phyloP scores from a whole-genome alignment of 1,140 invertebrate genomes.

The Battus philenor region DNA sequence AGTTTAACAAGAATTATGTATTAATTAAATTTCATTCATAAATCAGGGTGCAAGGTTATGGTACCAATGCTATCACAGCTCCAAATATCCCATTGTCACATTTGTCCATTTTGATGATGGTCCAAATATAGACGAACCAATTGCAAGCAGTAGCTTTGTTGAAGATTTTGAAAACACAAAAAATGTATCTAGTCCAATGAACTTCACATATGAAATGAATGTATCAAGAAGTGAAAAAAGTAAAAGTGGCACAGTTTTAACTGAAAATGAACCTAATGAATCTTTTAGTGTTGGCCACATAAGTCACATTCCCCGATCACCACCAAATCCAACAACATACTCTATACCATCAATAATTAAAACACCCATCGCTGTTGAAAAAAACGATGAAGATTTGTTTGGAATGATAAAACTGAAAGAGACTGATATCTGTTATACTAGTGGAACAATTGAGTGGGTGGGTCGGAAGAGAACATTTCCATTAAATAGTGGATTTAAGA shows the following conservation, averaged over 20 bases:
- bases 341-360: conserved; percentile 47
- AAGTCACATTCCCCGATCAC: conserved; percentile 56
- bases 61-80: conserved; percentile 61
- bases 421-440: conserved; percentile 65
- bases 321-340: conserved; percentile 48
- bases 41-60: conserved; percentile 55
- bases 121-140: conserved; percentile 30
- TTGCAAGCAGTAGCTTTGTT: conserved; percentile 45
- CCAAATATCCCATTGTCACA: conserved; percentile 51
- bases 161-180: conserved; percentile 29
- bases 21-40: conserved; percentile 31
- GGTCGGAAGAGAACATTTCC: conserved; percentile 62
- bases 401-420: conserved; percentile 62
- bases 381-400: conserved; percentile 41
- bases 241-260: conserved; percentile 3
- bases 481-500: conserved; percentile 65
- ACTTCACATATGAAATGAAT: conserved; percentile 17
- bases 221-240: conserved; percentile 2
- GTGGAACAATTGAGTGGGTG: conserved; percentile 67
- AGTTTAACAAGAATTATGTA: conserved; percentile 16
- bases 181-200: conserved; percentile 7
- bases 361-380: conserved; percentile 24
- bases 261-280: conserved; percentile 20
- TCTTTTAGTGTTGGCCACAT: conserved; percentile 47
- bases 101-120: conserved; percentile 54